These are phyloP conservation scores for Rhinolophus sinicus DNA, from an alignment of 2,113 vertebrate species.

Conservation along the genomic window DNA sequence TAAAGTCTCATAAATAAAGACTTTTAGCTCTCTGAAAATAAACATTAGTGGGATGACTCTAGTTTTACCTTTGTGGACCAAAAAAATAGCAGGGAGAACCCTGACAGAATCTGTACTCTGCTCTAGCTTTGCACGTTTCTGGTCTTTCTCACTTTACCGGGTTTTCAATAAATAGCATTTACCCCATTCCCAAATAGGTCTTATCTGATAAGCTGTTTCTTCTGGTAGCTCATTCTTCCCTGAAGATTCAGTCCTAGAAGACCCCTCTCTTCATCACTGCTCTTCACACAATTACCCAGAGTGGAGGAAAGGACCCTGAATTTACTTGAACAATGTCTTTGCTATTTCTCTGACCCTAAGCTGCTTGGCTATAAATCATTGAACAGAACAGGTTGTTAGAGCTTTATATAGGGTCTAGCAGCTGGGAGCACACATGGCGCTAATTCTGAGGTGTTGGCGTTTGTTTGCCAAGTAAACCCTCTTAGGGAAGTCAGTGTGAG, in stretches of 20 bases:
- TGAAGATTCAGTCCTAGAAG: neutral
- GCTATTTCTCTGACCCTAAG: neutral
- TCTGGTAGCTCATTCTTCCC: neutral
- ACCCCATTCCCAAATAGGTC: neutral
- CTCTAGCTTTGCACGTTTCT: neutral
- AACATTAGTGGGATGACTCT: neutral
- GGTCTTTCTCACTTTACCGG: neutral
- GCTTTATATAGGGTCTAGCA: neutral
- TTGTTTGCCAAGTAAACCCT: neutral
- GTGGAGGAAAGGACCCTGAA: neutral
- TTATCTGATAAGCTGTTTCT: neutral
- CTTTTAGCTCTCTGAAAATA: neutral
- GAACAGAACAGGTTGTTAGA: neutral
- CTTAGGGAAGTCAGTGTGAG: neutral
- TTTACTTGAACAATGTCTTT: neutral
- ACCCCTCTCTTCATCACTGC: neutral
- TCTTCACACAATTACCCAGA: neutral
- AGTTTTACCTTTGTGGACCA: neutral
- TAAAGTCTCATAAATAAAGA: neutral
- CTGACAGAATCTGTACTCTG: neutral
- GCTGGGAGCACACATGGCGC: neutral
- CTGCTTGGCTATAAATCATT: neutral
- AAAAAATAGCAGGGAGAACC: neutral
- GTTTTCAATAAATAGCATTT: neutral
- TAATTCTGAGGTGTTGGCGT: neutral